Percentiles rank a stretch among this genome's conserved stretches.
These are phyloP conservation scores for Stegophylla sp. DNA, from an alignment of 2,888 invertebrate genomes.

Conservation along the genomic window DNA sequence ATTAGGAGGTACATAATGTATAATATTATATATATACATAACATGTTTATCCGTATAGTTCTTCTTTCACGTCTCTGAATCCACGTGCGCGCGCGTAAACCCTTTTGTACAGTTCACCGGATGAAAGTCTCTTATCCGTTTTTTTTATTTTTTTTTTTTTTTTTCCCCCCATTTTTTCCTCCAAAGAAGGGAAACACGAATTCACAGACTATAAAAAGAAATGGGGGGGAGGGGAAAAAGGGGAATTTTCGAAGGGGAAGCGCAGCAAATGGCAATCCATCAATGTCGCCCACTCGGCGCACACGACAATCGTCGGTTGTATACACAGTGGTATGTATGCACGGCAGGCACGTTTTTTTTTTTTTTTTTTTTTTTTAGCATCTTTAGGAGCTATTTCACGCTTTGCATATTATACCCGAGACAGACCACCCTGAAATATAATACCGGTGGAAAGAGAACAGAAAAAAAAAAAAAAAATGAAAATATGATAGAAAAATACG, in stretches of 20 bases:
- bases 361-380: conserved; percentile 24
- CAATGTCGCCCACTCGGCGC: conserved; percentile 43
- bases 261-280: conserved; percentile 52
- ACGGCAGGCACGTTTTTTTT: conserved; percentile 39
- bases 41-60: too few relatives aligned
- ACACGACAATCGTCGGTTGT: conserved; percentile 55
- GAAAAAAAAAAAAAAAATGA: neutral
- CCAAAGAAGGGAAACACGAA: conserved; percentile 40
- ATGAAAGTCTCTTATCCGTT: conserved; percentile 46
- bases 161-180: too few relatives aligned
- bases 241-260: conserved; percentile 43
- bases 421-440: conserved; percentile 50
- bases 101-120: conserved; percentile 40
- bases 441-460: neutral
- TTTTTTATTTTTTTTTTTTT: neutral
- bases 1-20: too few relatives aligned
- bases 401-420: conserved; percentile 21
- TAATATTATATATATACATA: too few relatives aligned
- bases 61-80: too few relatives aligned
- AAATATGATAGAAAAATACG: conserved; percentile 37
- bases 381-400: conserved; percentile 55
- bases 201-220: conserved; percentile 25
- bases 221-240: conserved; percentile 4
- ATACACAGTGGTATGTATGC: too few relatives aligned
- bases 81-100: neutral